Base-by-base conservation (phyloP, 2,888 invertebrate genomes). In the Hermodice carunculata region DNA sequence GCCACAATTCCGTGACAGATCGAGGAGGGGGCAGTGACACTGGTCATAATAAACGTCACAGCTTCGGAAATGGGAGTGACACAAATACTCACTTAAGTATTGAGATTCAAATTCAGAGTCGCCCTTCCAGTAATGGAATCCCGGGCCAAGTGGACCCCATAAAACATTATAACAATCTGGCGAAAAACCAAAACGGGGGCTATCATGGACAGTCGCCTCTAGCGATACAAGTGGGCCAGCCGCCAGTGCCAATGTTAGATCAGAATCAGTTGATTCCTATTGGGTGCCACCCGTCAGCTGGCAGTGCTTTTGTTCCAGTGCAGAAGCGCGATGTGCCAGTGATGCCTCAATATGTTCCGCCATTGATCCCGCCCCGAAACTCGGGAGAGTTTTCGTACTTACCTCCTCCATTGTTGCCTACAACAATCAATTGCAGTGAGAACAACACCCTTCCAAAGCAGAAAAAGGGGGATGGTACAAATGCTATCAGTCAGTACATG, bases 21-120 rank as follows among this genome's bases (percentile, higher is more conserved):
- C 44, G 6, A 8, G 44, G 44, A 17, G 44, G 24, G 44, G 44
- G 44, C 4, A 28, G 26, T 6, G 17, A 19, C 8, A 49, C 26
- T 49, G 6, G 29, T 22, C 26, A 28, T 8, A 31, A 44, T 28
- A 54, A 59, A n/a, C 64, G 70, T 8, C 58, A 70, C 19, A 77
- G 76, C 53, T 40, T 29, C 34, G 71, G 74, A 49, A 74, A 71
- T 0, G 76, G 74, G 22, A 78, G 78, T 62, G 78, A 80, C 54
- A 74, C 73, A 26, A 77, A 78, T 63, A 76, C 78, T 2, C 78
- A 77, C 61, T 67, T 79, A 26, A 78, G 78, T 60, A 78, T 80
- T 60, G 81, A 83, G 61, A 77, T 79, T 56, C 78, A 81, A 64
- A 75, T 80, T 24, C 78, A 77, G 66, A 67, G 54, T 34, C 43